These are phyloP conservation scores for Mycetomoellerius zeteki DNA, from an alignment of 1,140 invertebrate genomes.

Conservation along the genomic window DNA sequence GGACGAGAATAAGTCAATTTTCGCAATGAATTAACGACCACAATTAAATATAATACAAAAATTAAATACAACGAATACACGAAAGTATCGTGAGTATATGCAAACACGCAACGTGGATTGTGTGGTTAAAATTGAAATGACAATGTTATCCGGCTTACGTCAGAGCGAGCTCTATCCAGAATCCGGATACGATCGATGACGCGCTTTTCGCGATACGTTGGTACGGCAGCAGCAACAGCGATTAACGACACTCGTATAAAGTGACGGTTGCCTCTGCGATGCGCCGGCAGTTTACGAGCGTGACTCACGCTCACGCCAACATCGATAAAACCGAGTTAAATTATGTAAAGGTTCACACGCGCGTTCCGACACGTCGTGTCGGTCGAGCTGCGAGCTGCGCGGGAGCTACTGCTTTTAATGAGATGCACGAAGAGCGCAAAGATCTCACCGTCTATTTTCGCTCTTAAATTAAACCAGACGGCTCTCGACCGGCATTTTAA, in stretches of 20 bases:
- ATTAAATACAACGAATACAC: neutral
- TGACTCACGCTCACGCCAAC: slow-evolving; percentile 59
- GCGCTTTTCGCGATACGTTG: slow-evolving; percentile 20
- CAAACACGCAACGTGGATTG: neutral
- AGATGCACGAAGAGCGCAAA: slow-evolving; percentile 42
- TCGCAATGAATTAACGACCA: neutral
- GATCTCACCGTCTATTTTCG: slow-evolving; percentile 55
- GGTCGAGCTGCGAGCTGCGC: slow-evolving; percentile 13
- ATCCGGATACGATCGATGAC: slow-evolving; percentile 63
- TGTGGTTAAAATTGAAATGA: slow-evolving; percentile 28
- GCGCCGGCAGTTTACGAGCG: slow-evolving; percentile 53
- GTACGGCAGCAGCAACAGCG: slow-evolving; percentile 18
- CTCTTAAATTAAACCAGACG: slow-evolving; percentile 53
- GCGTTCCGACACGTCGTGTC: slow-evolving; percentile 49
- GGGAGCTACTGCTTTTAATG: slow-evolving; percentile 58
- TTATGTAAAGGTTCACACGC: slow-evolving; percentile 65
- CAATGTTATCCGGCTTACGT: slow-evolving; percentile 54
- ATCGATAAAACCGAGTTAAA: slow-evolving; percentile 63
- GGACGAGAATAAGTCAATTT: neutral
- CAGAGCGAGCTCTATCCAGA: slow-evolving; percentile 39
- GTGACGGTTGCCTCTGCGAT: slow-evolving; percentile 37
- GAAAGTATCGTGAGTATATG: neutral
- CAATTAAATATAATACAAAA: neutral
- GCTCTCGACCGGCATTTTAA: slow-evolving; percentile 31
- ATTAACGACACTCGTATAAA: slow-evolving; percentile 63